Percentiles rank a stretch among this genome's conserved stretches.
Evolutionary conservation across 2,888 invertebrate species (phyloP).

Genomic region (Calephelis perditalis): DNA sequence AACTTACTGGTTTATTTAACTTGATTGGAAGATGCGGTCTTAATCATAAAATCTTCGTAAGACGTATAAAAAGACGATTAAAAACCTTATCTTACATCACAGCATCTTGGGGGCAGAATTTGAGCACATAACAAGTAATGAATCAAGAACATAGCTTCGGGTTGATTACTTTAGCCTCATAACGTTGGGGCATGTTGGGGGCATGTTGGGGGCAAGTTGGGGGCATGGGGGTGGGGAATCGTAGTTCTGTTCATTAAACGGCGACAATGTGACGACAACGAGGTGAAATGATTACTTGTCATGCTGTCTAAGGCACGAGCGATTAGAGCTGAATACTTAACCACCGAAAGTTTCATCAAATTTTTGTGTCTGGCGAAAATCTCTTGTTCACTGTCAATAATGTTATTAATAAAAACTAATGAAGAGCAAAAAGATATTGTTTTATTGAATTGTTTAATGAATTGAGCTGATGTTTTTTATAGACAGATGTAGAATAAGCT

Average conservation of each 20-base stretch:
- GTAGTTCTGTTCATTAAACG: conserved; percentile 58
- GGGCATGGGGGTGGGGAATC: conserved; percentile 31
- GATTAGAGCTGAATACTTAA: background rate
- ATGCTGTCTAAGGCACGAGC: conserved; percentile 19
- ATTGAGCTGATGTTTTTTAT: too few species aligned
- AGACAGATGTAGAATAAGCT: too few species aligned
- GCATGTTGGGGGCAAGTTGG: too few species aligned
- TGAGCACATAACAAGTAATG: conserved; percentile 26
- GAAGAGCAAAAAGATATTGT: too few species aligned
- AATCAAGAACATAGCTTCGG: conserved; percentile 30
- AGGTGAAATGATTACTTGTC: conserved; percentile 52
- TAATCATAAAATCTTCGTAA: too few species aligned
- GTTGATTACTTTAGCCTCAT: conserved; percentile 36
- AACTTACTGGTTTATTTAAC: too few species aligned
- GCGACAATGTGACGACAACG: conserved; percentile 51
- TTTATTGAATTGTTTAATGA: too few species aligned
- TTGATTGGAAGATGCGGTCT: too few species aligned
- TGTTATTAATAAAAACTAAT: too few species aligned
- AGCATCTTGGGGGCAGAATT: conserved; percentile 18
- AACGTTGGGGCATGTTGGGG: conserved; percentile 17
- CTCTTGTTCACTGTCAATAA: too few species aligned
- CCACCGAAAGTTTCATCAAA: too few species aligned
- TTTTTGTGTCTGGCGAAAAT: too few species aligned
- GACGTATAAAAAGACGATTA: background rate
- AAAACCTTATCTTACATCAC: conserved; percentile 1